Base-by-base conservation (phyloP, 2,113 vertebrate species). In the Scortum barcoo region DNA sequence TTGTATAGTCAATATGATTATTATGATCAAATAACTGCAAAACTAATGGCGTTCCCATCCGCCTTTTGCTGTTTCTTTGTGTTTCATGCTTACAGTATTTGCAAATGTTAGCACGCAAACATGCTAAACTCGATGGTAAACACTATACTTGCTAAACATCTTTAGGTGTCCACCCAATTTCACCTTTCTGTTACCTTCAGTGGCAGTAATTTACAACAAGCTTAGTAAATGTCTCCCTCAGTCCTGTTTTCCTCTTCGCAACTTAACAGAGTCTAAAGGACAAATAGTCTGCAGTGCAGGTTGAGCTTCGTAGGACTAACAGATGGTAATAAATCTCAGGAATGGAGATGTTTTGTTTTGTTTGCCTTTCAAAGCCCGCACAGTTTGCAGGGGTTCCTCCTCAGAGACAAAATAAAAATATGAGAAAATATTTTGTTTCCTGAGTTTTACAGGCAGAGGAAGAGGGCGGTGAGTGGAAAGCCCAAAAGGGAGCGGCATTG, bases 291-390 rank as follows among this genome's bases (percentile, higher is more conserved):
- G 28, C 44, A 40, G 36, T 30, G 50, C 24, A 22, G 40, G 9
- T 33, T 78, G 48, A 56, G 22, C 46, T 68, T 60, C 40, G 12
- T 57, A 28, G 33, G 57, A 63, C 56, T 24, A 0, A 24, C 26
- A 57, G 46, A 56, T 8, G 2, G 48, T 24, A 12, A 48, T 67
- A 33, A 13, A 66, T 71, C 67, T 54, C 7, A 11, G 30, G 26
- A 46, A 19, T 67, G 51, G n/a, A 77, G 46, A 36, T 72, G 50
- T 63, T 73, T 42, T 69, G 51, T 75, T 75, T 74, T 42, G 58
- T 33, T 78, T 51, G 50, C 62, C 61, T 24, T 30, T 12, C 26
- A 30, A 53, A n/a, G 13, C 13, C 54, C 33, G 38, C 30, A 63
- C 56, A 51, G 70, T 36, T 57, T 24, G 40, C 67, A 77, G 42